Conservation (phyloP, 2,888 invertebrate species). For the Drosophila anomalata region DNA sequence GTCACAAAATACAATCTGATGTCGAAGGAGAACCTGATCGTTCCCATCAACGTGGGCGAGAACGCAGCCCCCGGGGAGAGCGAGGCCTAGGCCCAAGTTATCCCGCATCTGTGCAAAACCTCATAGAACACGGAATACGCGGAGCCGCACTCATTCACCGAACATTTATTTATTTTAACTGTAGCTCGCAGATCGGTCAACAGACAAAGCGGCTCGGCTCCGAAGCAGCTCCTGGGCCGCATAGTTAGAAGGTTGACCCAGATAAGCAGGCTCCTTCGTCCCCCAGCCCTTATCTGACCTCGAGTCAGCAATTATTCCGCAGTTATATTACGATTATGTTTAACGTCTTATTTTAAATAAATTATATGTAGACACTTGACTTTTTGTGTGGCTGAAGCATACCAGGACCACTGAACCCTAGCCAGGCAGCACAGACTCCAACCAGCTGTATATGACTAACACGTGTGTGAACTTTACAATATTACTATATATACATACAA, state of each 20-base stretch:
- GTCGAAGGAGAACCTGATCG: slow-evolving; percentile 99
- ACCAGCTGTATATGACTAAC: slow-evolving; percentile 57
- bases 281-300: slow-evolving; percentile 26
- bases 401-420: slow-evolving; percentile 16
- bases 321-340: slow-evolving; percentile 69
- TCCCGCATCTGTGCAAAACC: slow-evolving; percentile 7
- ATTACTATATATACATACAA: slow-evolving; percentile 49
- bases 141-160: slow-evolving; percentile 50
- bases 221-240: neutral
- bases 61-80: slow-evolving; percentile 85
- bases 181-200: slow-evolving; percentile 57
- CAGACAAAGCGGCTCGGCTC: neutral
- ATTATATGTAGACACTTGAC: slow-evolving; percentile 68
- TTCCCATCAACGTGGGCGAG: slow-evolving; percentile 96
- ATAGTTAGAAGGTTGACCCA: slow-evolving; percentile 31
- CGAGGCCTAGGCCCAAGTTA: slow-evolving; percentile 83
- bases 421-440: slow-evolving; percentile 39
- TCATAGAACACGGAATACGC: slow-evolving; percentile 32
- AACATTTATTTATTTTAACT: slow-evolving; percentile 69
- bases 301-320: slow-evolving; percentile 59
- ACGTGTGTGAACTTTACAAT: slow-evolving; percentile 55
- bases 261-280: slow-evolving; percentile 23
- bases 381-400: slow-evolving; percentile 24
- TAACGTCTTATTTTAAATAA: slow-evolving; percentile 74
- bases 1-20: slow-evolving; percentile 99